Percentiles rank a stretch among this genome's conserved stretches.
Conservation (phyloP, 37 sponge, comb jelly and placozoan species). For the Ianthella basta region DNA sequence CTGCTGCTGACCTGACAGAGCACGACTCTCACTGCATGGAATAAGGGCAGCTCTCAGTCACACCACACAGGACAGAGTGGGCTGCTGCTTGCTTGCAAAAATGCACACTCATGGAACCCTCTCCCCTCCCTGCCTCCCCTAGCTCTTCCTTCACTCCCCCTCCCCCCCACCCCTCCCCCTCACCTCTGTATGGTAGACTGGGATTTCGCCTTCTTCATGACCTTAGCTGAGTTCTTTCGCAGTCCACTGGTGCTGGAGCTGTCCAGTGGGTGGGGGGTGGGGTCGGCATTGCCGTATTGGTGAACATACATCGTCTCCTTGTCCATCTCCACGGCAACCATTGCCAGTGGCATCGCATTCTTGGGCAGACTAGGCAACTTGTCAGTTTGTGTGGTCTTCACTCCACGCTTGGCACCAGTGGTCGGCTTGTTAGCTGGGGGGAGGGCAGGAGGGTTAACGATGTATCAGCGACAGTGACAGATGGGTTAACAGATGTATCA, state of each 20-base stretch:
- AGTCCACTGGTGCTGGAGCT: no score
- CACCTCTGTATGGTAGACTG: neutral
- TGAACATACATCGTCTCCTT: constrained; percentile 35
- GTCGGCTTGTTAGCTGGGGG: neutral
- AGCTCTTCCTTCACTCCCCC: neutral
- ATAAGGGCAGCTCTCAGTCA: no score
- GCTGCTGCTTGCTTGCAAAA: no score
- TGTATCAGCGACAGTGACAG: no score
- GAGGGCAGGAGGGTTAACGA: neutral
- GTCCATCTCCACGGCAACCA: constrained; percentile 72
- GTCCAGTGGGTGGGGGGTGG: no score
- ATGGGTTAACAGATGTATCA: no score
- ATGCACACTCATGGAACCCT: no score
- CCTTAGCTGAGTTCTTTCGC: neutral
- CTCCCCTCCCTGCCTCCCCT: no score
- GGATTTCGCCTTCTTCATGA: constrained; percentile 12
- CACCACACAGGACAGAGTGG: no score
- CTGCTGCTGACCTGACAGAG: no score
- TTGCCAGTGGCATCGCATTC: constrained; percentile 51
- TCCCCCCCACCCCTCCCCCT: neutral
- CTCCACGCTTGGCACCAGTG: neutral
- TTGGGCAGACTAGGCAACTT: constrained; percentile 3
- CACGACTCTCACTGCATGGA: no score
- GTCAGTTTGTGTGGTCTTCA: neutral
- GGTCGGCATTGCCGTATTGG: neutral